Conservation (phyloP, 2,797 vertebrate genomes). For the Amphiprion clarkii region DNA sequence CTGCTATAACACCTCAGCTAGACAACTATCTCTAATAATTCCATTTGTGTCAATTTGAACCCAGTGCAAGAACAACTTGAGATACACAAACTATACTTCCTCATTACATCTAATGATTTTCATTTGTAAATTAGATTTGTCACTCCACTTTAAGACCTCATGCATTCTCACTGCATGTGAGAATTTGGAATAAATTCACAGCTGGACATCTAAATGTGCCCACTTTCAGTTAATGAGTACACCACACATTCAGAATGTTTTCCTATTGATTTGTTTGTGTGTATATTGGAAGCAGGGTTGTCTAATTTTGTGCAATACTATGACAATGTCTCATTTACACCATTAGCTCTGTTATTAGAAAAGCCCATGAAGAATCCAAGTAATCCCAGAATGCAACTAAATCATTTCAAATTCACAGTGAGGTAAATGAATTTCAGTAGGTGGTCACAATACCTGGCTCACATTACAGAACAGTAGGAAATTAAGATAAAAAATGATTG, state of each 20-base stretch:
- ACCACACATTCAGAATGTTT: not conserved
- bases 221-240: constrained; percentile 5
- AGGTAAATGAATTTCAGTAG: constrained; percentile 6
- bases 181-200: constrained; percentile 33
- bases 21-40: not conserved
- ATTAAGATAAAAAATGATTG: not conserved
- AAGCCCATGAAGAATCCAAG: not conserved
- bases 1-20: not conserved
- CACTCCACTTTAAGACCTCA: not conserved
- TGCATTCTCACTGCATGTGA: constrained; percentile 1
- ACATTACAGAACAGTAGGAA: not conserved
- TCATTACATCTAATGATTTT: not conserved
- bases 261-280: not conserved
- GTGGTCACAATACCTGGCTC: not conserved
- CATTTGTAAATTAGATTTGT: constrained; percentile 8
- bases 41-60: not conserved
- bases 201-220: constrained; percentile 22
- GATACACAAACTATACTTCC: not conserved
- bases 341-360: too few relatives aligned
- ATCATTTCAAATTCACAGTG: not conserved
- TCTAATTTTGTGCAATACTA: not conserved
- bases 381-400: not conserved
- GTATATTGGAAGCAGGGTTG: not conserved
- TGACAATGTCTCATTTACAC: not conserved
- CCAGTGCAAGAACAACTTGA: not conserved